Evolutionary conservation across 1,140 invertebrate species (phyloP).

Genomic region (Aphelinus certus): DNA sequence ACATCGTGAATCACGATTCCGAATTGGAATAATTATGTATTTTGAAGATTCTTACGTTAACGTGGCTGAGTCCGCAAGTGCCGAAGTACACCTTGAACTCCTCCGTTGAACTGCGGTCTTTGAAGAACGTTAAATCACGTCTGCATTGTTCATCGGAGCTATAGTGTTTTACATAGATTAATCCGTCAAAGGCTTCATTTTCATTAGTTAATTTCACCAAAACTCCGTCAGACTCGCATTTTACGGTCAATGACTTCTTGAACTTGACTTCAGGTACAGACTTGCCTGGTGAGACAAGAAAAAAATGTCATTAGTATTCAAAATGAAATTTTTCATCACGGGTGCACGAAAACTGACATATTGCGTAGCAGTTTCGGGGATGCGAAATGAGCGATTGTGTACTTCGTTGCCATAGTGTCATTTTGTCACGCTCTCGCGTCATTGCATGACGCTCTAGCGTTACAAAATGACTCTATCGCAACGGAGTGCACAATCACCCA

Average conservation of each 20-base stretch:
- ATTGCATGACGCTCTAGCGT: too few species aligned
- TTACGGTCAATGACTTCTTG: slow-evolving; percentile 85
- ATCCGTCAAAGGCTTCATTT: slow-evolving; percentile 85
- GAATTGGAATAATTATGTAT: too few species aligned
- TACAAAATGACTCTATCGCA: too few species aligned
- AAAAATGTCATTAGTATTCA: background rate
- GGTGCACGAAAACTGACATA: too few species aligned
- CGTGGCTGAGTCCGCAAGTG: slow-evolving; percentile 88
- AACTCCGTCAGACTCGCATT: slow-evolving; percentile 90
- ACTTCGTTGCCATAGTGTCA: too few species aligned
- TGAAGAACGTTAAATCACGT: slow-evolving; percentile 57
- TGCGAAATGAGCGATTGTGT: too few species aligned
- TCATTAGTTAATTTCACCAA: slow-evolving; percentile 76
- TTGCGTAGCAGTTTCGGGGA: too few species aligned
- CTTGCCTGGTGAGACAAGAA: background rate
- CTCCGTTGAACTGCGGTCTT: slow-evolving; percentile 65
- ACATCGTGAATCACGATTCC: too few species aligned
- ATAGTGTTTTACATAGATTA: slow-evolving; percentile 93
- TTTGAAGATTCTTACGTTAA: slow-evolving; percentile 76
- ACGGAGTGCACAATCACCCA: too few species aligned
- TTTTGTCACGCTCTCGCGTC: too few species aligned
- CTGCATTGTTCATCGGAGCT: slow-evolving; percentile 92
- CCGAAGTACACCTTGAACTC: slow-evolving; percentile 93
- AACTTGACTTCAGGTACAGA: slow-evolving; percentile 65
- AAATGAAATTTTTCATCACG: background rate